A percentile compares a stretch with the other conserved stretches of the same genome.
phyloP scores from a whole-genome alignment of 2,888 invertebrate genomes.

The Watsonalla cultraria region DNA sequence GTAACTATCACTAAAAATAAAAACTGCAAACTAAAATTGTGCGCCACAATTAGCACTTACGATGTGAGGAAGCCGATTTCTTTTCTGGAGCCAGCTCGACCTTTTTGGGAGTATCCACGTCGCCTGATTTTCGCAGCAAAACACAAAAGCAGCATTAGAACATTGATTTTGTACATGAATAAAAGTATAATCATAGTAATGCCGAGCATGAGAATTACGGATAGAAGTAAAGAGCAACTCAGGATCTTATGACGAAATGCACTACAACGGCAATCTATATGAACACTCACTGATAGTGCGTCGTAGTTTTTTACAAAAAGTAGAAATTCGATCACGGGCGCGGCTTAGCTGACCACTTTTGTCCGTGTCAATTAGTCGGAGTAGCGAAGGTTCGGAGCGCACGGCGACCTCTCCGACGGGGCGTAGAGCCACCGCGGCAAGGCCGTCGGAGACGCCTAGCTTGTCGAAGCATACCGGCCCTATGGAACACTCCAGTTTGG shows the following conservation, averaged over 20 bases:
- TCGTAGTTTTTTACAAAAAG: conserved; percentile 74
- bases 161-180: conserved; percentile 43
- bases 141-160: conserved; percentile 77
- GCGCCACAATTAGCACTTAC: conserved; percentile 75
- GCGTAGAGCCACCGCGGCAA: conserved; percentile 49
- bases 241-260: neutral
- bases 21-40: conserved; percentile 34
- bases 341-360: conserved; percentile 65
- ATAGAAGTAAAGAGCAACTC: neutral
- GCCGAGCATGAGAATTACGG: neutral
- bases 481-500: conserved; percentile 72
- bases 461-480: conserved; percentile 76
- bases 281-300: conserved; percentile 73
- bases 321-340: conserved; percentile 65
- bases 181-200: conserved; percentile 11
- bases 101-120: conserved; percentile 77
- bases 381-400: conserved; percentile 66
- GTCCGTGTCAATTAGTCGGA: conserved; percentile 64
- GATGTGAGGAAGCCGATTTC: conserved; percentile 70
- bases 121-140: conserved; percentile 70
- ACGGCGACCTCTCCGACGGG: conserved; percentile 61
- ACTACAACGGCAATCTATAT: conserved; percentile 8
- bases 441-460: conserved; percentile 64
- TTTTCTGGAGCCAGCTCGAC: conserved; percentile 71
- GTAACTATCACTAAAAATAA: conserved; percentile 17